Percentiles rank a stretch among this genome's conserved stretches.
These are phyloP conservation scores for Perognathus longimembris DNA, from an alignment of 2,113 vertebrate genomes.

Conservation along the genomic window DNA sequence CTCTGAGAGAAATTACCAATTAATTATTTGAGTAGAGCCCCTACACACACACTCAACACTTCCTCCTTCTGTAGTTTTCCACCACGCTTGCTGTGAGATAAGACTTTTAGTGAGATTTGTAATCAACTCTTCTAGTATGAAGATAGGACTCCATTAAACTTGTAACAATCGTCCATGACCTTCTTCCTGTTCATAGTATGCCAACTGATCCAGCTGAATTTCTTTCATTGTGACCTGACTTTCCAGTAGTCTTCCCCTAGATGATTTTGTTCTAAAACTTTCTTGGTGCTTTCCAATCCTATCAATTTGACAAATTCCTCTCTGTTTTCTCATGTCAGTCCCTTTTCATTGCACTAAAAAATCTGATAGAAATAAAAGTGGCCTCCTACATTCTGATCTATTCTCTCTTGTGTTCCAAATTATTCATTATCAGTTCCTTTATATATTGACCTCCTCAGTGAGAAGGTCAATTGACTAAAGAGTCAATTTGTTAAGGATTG, in stretches of 20 bases:
- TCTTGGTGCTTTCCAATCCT: neutral
- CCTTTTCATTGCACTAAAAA: neutral
- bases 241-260: neutral
- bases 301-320: slow-evolving; percentile 10
- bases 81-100: neutral
- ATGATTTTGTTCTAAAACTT: neutral
- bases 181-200: neutral
- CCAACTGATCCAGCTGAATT: neutral
- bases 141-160: neutral
- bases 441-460: neutral
- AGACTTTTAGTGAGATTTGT: neutral
- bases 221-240: neutral
- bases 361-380: neutral
- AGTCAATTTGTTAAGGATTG: neutral
- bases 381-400: neutral
- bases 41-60: too few species aligned
- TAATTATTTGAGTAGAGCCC: neutral
- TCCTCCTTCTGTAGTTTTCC: neutral
- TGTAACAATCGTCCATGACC: neutral
- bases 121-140: neutral
- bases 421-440: neutral
- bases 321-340: neutral
- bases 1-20: neutral
- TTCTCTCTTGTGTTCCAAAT: neutral
- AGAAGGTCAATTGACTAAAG: neutral